Conservation (phyloP, 2,797 vertebrate genomes). For the Loriculus beryllinus region DNA sequence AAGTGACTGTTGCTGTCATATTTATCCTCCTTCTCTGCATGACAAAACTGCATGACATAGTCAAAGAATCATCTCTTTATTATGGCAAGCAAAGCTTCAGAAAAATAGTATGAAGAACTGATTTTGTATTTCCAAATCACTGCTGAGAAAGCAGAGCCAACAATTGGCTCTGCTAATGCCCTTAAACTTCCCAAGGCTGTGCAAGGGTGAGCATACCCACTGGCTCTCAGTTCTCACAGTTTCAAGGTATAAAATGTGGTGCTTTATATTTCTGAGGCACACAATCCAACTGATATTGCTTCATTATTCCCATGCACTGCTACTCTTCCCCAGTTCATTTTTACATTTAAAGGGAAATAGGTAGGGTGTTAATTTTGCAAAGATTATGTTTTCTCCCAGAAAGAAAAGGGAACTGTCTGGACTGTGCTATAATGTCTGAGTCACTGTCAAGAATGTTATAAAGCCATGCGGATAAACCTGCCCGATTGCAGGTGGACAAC, state of each 20-base stretch:
- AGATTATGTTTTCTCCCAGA: not conserved
- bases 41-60: not conserved
- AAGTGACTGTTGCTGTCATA: not conserved
- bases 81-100: not conserved
- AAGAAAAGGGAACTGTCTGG: not conserved
- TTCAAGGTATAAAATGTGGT: not conserved
- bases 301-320: not conserved
- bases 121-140: not conserved
- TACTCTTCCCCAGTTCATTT: not conserved
- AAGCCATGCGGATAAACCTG: conserved; percentile 38
- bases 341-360: not conserved
- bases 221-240: not conserved
- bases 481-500: conserved; percentile 43
- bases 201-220: not conserved
- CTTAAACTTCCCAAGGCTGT: not conserved
- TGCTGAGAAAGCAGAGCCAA: not conserved
- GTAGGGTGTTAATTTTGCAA: not conserved
- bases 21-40: not conserved
- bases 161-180: not conserved
- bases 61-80: not conserved
- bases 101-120: not conserved
- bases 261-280: not conserved
- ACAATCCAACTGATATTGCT: not conserved
- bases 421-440: not conserved
- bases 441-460: conserved; percentile 10